A percentile compares a stretch with the other conserved stretches of the same genome.
phyloP scores from a whole-genome alignment of 2,888 invertebrate species.

The Entomobrya multifasciata region DNA sequence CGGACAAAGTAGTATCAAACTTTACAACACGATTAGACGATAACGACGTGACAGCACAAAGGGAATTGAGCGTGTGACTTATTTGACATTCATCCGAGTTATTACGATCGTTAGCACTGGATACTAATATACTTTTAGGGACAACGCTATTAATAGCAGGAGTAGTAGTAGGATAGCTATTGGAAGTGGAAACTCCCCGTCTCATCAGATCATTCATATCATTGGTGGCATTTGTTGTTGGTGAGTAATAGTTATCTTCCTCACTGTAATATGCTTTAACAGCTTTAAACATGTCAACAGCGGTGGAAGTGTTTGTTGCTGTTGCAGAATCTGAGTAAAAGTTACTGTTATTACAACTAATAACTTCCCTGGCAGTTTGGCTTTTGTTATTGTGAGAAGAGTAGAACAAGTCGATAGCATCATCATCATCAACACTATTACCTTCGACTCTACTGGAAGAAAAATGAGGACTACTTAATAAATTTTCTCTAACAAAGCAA shows the following conservation, averaged over 20 bases:
- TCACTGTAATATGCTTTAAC: conserved; percentile 56
- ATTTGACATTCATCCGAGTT: conserved; percentile 16
- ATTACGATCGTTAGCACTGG: conserved; percentile 31
- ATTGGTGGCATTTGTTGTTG: conserved; percentile 39
- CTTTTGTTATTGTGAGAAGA: conserved; percentile 18
- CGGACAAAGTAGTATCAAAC: conserved; percentile 55
- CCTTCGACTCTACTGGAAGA: background rate
- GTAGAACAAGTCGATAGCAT: conserved; percentile 40
- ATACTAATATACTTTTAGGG: too few species aligned
- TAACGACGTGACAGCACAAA: conserved; percentile 40
- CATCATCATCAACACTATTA: conserved; percentile 24
- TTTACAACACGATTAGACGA: conserved; percentile 38
- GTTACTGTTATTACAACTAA: conserved; percentile 44
- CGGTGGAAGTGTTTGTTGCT: conserved; percentile 40
- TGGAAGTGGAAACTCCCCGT: conserved; percentile 46
- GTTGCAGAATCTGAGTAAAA: conserved; percentile 18
- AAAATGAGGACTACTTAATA: conserved; percentile 44
- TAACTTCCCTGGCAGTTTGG: conserved; percentile 36
- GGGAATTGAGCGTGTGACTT: conserved; percentile 46
- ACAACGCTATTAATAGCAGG: too few species aligned
- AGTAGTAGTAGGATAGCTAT: background rate
- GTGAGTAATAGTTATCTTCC: conserved; percentile 68
- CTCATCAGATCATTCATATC: conserved; percentile 62
- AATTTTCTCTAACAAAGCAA: conserved; percentile 64
- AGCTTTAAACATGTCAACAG: conserved; percentile 50